Percentiles rank a stretch among this genome's conserved stretches.
These are phyloP conservation scores for Toxotes chatareus DNA, from an alignment of 2,113 vertebrate species.

Conservation along the genomic window DNA sequence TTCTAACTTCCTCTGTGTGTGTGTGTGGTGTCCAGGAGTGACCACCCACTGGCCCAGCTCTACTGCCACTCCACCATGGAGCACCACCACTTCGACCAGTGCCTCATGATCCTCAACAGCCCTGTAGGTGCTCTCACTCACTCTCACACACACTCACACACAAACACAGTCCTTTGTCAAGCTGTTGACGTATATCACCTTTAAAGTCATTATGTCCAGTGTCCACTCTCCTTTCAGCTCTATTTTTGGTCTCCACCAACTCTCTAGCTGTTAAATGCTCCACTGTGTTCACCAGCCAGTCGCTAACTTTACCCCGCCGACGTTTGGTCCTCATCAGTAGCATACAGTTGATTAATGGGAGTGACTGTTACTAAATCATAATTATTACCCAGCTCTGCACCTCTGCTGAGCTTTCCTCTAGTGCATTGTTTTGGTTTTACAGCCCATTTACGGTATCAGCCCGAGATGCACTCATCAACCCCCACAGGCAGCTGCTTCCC, in stretches of 20 bases:
- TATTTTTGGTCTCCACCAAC: no score
- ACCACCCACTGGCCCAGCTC: constrained; percentile 95
- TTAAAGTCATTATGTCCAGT: no score
- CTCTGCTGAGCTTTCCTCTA: neutral
- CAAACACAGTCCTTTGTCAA: no score
- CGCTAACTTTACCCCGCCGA: neutral
- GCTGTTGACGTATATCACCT: no score
- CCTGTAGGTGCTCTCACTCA: constrained; percentile 84
- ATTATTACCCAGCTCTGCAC: neutral
- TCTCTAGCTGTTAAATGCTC: no score
- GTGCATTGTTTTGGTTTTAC: constrained; percentile 7
- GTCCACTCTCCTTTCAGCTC: no score
- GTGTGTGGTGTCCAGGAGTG: constrained; percentile 86
- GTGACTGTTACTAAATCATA: no score
- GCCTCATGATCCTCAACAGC: constrained; percentile 98
- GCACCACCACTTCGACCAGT: constrained; percentile 98
- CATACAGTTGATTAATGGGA: neutral
- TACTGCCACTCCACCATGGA: constrained; percentile 99
- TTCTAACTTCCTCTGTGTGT: constrained; percentile 14
- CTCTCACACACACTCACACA: constrained; percentile 35
- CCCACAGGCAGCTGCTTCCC: neutral
- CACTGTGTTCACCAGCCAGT: neutral
- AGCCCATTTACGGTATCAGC: neutral
- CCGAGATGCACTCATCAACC: neutral
- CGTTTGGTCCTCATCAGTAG: no score